A percentile compares a stretch with the other conserved stretches of the same genome.
Conservation (phyloP, 2,113 vertebrate genomes). For the Pelodiscus sinensis region DNA sequence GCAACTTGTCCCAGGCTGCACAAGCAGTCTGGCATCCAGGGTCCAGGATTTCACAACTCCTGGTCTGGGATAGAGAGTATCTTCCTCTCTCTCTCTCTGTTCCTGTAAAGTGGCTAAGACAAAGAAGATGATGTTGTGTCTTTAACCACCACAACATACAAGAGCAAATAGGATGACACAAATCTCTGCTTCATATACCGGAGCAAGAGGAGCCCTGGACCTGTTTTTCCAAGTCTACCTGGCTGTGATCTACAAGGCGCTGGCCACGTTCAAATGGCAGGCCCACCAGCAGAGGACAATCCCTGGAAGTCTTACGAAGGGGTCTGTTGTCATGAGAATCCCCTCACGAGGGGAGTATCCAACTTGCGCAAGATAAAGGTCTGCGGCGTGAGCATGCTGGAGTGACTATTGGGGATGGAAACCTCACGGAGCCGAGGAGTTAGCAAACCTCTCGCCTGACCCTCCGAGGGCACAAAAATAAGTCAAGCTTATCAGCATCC, state of each 20-base stretch:
- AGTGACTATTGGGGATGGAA: neutral
- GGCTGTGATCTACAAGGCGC: neutral
- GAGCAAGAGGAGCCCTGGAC: neutral
- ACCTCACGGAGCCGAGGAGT: neutral
- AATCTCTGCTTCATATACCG: neutral
- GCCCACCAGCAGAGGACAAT: neutral
- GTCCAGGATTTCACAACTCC: neutral
- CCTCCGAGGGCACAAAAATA: conserved; percentile 27
- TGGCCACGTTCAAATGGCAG: neutral
- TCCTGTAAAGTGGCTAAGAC: neutral
- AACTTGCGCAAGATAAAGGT: neutral
- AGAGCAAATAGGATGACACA: neutral
- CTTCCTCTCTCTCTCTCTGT: neutral
- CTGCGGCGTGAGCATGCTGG: fast-evolving
- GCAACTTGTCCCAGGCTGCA: conserved; percentile 15
- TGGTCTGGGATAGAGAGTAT: neutral
- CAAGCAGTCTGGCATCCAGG: neutral
- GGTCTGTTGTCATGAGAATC: neutral
- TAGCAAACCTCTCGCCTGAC: neutral
- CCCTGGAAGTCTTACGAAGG: neutral
- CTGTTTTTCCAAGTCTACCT: neutral
- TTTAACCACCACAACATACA: neutral
- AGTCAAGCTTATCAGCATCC: conserved; percentile 49
- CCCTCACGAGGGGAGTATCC: neutral
- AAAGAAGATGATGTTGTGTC: neutral